These are phyloP conservation scores for Himalopsyche tibetana DNA, from an alignment of 2,888 invertebrate genomes.

Conservation along the genomic window DNA sequence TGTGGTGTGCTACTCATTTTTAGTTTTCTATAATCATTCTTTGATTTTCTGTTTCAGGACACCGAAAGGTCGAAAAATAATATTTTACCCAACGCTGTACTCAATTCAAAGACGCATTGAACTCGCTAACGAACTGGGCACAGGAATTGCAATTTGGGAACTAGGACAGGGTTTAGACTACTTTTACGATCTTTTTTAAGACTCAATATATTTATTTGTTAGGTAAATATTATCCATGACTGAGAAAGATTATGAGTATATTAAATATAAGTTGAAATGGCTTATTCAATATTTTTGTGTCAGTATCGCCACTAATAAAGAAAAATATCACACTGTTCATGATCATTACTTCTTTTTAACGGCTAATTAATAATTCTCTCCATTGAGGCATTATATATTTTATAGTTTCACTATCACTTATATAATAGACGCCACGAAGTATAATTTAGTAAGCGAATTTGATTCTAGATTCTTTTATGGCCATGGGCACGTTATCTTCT, in stretches of 20 bases:
- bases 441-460: too few relatives aligned
- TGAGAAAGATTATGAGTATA: slow-evolving; percentile 1
- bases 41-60: slow-evolving; percentile 74
- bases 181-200: slow-evolving; percentile 91
- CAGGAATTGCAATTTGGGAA: slow-evolving; percentile 96
- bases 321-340: too few relatives aligned
- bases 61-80: slow-evolving; percentile 82
- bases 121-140: slow-evolving; percentile 86
- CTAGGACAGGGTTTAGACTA: slow-evolving; percentile 97
- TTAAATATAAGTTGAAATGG: neutral
- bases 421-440: too few relatives aligned
- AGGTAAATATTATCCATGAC: neutral
- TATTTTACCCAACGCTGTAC: slow-evolving; percentile 93
- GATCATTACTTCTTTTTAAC: too few relatives aligned
- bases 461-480: too few relatives aligned
- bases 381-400: too few relatives aligned
- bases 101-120: slow-evolving; percentile 89
- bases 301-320: too few relatives aligned
- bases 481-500: too few relatives aligned
- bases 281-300: slow-evolving; percentile 5
- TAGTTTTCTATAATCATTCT: slow-evolving; percentile 49
- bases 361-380: too few relatives aligned
- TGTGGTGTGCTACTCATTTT: too few relatives aligned
- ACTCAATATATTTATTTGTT: neutral
- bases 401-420: too few relatives aligned